A percentile compares a stretch with the other conserved stretches of the same genome.
These are phyloP conservation scores for Bos taurus DNA, from an alignment of 2,113 vertebrate genomes.

Conservation along the genomic window DNA sequence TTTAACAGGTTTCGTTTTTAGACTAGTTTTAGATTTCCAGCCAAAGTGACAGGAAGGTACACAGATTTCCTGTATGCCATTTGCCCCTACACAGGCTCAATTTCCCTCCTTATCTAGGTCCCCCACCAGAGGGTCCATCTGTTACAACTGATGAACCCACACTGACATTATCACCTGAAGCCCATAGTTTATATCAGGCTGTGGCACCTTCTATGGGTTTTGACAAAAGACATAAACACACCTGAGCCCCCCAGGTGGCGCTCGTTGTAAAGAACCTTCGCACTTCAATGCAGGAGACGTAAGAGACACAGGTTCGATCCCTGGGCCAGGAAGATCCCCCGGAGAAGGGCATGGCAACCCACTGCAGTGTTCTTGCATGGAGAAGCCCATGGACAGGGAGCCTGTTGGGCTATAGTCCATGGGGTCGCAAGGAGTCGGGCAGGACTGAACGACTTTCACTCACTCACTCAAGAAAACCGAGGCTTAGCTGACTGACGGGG, in stretches of 20 bases:
- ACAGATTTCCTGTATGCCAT: accelerated
- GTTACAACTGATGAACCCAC: too few relatives aligned
- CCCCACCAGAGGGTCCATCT: too few relatives aligned
- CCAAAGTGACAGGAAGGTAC: accelerated
- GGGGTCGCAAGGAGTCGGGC: background rate
- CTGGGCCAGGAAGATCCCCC: background rate
- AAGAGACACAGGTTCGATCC: background rate
- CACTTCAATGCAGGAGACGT: background rate
- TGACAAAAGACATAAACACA: background rate
- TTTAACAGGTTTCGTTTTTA: background rate
- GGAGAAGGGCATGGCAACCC: background rate
- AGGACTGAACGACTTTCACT: background rate
- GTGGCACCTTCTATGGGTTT: background rate
- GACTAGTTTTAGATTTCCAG: background rate
- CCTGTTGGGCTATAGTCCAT: background rate
- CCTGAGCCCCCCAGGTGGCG: background rate
- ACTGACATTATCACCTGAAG: background rate
- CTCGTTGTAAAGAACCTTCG: background rate
- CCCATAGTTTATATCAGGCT: accelerated
- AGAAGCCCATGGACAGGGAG: background rate
- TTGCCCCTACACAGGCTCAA: background rate
- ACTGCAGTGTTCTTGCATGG: background rate
- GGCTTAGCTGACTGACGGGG: background rate
- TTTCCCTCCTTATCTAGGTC: background rate
- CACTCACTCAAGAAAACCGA: background rate